A percentile compares a stretch with the other conserved stretches of the same genome.
These are phyloP conservation scores for Mus pahari DNA, from an alignment of 2,113 vertebrate species.

Conservation along the genomic window DNA sequence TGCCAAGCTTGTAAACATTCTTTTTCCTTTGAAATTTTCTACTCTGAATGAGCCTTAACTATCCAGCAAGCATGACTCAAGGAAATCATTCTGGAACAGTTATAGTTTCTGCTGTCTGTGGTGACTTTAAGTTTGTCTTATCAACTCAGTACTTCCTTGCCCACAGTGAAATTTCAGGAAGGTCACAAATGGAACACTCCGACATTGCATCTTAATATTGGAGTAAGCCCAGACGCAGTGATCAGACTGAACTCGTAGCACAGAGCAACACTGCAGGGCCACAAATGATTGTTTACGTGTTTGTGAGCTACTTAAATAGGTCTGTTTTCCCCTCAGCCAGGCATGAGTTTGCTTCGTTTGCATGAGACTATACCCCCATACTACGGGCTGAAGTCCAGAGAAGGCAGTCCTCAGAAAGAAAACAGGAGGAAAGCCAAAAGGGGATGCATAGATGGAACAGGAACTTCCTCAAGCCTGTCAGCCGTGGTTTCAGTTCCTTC, in stretches of 20 bases:
- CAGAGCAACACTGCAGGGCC: background rate
- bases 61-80: background rate
- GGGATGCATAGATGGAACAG: background rate
- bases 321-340: background rate
- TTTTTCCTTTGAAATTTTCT: background rate
- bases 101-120: background rate
- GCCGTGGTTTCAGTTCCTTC: conserved; percentile 53
- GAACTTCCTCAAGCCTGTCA: background rate
- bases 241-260: background rate
- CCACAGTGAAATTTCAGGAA: conserved; percentile 36
- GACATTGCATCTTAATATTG: conserved; percentile 37
- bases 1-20: background rate
- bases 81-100: background rate
- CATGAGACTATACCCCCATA: background rate
- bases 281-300: background rate
- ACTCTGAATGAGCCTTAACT: background rate
- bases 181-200: conserved; percentile 53
- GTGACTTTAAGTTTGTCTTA: background rate
- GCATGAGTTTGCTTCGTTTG: background rate
- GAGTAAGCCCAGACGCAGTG: background rate
- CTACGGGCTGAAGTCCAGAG: background rate
- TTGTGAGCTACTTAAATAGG: background rate
- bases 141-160: conserved; percentile 15
- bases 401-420: background rate
- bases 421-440: background rate